Evolutionary conservation across 2,888 invertebrate species (phyloP), one percentile per base, ranked within the genome.

Genomic region (Amiota mariae): DNA sequence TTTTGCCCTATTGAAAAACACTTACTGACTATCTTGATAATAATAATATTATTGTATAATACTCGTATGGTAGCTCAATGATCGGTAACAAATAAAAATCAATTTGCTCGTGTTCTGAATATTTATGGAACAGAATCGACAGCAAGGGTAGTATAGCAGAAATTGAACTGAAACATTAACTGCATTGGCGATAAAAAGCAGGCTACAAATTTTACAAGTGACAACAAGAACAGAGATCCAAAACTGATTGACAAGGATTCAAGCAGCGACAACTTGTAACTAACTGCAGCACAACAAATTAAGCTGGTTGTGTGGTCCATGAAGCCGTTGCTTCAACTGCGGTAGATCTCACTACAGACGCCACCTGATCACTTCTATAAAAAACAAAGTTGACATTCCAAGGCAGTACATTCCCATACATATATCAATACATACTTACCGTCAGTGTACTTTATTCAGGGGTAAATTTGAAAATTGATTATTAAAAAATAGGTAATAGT

Each of bases 191-290:
- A 54, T n/a, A 67, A 67, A 51, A 68, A 68, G 18, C 51, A 13
- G 18, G 54, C 24, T 24, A 54, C 67, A 68, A 68, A n/a, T n/a
- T n/a, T 54, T 47, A 68, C 18, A 48, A 59, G 18, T 11, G 48
- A 54, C 70, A 70, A 57, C 63, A 51, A 72, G 57, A 70, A 59
- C 73, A 71, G 49, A 20, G 48, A 68, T 48, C 18, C 49, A n/a
- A 66, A 71, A 59, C 84, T 83, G 83, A 83, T 83, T 83, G 83
- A 83, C 82, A 82, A 80, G 82, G 83, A 83, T 82, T 85, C 83
- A 83, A 79, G 82, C 81, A 83, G 83, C 77, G 79, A 84, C 83
- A 85, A 81, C 81, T 78, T 76, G 79, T 74, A 75, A 73, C 73
- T 70, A 0, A 36, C 36, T 36, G 81, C 78, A 78, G 82, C 77